These are phyloP conservation scores for Mormyrus lacerda DNA, from an alignment of 2,113 vertebrate species.

Conservation along the genomic window DNA sequence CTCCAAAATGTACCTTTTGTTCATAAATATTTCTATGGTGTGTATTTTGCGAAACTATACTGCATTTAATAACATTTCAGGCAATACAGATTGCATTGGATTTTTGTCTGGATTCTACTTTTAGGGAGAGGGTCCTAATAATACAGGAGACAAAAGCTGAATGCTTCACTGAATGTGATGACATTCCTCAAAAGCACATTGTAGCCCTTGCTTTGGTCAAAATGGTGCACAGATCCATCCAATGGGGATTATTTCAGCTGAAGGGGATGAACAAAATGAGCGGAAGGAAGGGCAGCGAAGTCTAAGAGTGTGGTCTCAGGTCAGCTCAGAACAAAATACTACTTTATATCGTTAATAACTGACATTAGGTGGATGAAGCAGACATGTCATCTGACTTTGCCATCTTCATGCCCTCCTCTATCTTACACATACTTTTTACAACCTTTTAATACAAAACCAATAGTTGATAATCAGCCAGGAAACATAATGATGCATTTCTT, in stretches of 20 bases:
- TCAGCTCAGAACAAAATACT: background rate
- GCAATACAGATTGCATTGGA: background rate
- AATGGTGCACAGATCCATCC: background rate
- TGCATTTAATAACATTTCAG: background rate
- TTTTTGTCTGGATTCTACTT: background rate
- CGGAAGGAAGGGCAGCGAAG: background rate
- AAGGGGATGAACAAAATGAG: background rate
- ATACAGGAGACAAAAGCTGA: background rate
- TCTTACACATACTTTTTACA: background rate
- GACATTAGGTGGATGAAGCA: background rate
- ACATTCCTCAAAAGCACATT: background rate
- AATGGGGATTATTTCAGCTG: background rate
- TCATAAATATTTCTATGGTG: background rate
- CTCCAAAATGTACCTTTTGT: background rate
- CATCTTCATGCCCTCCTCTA: background rate
- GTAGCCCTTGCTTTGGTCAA: background rate
- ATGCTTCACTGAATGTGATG: background rate
- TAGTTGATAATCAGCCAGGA: background rate
- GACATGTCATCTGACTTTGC: background rate
- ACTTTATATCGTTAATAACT: background rate
- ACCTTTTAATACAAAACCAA: background rate
- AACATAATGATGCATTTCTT: background rate
- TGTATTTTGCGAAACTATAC: background rate
- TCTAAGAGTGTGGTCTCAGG: background rate
- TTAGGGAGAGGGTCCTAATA: background rate